These are phyloP conservation scores for Corvus cornix DNA, from an alignment of 2,113 vertebrate species.

Conservation along the genomic window DNA sequence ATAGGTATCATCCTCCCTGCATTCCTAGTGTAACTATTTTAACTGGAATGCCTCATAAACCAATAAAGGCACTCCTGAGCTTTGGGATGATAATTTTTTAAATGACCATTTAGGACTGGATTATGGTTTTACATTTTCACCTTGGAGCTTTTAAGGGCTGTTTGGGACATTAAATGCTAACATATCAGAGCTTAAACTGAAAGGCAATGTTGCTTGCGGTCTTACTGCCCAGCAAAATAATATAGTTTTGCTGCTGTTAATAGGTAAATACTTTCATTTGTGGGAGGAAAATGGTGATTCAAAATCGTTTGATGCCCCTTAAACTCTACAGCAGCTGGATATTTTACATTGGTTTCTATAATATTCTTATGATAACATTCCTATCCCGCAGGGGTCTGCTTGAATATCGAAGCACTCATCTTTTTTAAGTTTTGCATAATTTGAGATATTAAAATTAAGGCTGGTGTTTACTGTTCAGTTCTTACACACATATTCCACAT, in stretches of 20 bases:
- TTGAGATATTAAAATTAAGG: constrained; percentile 74
- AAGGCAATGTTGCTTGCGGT: constrained; percentile 60
- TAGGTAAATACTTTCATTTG: constrained; percentile 72
- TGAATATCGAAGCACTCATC: constrained; percentile 57
- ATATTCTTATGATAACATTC: constrained; percentile 58
- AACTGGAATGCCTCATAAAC: constrained; percentile 72
- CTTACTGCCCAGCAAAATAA: constrained; percentile 40
- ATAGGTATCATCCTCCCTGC: constrained; percentile 48
- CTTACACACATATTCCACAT: constrained; percentile 67
- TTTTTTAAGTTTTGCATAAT: constrained; percentile 74
- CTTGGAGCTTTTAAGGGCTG: constrained; percentile 73
- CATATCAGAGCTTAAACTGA: constrained; percentile 68
- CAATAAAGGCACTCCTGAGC: constrained; percentile 60
- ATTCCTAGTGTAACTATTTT: constrained; percentile 71
- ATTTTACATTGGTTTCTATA: constrained; percentile 65
- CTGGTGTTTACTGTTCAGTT: constrained; percentile 74
- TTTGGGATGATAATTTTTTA: constrained; percentile 70
- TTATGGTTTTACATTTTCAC: constrained; percentile 77
- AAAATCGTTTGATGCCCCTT: constrained; percentile 41
- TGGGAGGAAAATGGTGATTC: constrained; percentile 68
- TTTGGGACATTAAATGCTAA: constrained; percentile 68
- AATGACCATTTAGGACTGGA: constrained; percentile 67
- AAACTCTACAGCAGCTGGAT: constrained; percentile 59
- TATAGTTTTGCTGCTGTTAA: constrained; percentile 62
- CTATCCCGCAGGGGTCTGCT: constrained; percentile 34